A percentile compares a stretch with the other conserved stretches of the same genome.
phyloP scores from a whole-genome alignment of 2,797 vertebrate species.

The Threskiornis aethiopicus region DNA sequence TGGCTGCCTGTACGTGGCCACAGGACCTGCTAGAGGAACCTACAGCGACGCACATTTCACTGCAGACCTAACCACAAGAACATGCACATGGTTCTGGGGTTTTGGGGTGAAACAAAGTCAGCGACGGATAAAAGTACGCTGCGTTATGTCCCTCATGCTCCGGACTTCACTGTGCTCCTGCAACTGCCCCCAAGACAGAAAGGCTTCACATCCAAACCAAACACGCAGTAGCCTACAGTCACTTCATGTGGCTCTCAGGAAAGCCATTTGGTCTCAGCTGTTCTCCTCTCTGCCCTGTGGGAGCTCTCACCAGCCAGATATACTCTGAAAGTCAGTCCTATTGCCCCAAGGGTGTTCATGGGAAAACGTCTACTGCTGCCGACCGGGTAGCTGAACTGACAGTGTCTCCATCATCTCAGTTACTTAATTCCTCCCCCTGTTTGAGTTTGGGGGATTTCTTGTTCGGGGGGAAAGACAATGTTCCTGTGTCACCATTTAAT shows the following conservation, averaged over 20 bases:
- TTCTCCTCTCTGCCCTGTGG: not conserved
- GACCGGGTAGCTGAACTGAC: not conserved
- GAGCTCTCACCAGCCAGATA: not conserved
- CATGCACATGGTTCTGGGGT: not conserved
- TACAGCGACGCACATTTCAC: not conserved
- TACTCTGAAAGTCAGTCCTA: not conserved
- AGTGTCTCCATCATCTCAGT: not conserved
- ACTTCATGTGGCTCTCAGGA: not conserved
- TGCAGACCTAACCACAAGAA: not conserved
- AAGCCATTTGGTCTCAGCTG: not conserved
- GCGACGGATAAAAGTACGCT: not conserved
- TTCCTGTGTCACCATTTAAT: not conserved
- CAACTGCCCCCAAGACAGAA: not conserved
- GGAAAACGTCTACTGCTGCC: not conserved
- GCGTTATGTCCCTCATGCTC: not conserved
- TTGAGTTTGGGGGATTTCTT: not conserved
- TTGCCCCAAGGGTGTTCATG: not conserved
- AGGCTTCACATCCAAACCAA: not conserved
- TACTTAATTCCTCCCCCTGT: not conserved
- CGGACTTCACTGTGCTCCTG: not conserved
- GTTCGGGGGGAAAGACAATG: not conserved
- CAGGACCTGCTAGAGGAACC: not conserved
- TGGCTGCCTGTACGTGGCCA: not conserved
- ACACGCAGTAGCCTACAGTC: not conserved
- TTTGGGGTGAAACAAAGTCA: not conserved